phyloP scores from a whole-genome alignment of 2,888 invertebrate genomes.

The Callinectes sapidus region DNA sequence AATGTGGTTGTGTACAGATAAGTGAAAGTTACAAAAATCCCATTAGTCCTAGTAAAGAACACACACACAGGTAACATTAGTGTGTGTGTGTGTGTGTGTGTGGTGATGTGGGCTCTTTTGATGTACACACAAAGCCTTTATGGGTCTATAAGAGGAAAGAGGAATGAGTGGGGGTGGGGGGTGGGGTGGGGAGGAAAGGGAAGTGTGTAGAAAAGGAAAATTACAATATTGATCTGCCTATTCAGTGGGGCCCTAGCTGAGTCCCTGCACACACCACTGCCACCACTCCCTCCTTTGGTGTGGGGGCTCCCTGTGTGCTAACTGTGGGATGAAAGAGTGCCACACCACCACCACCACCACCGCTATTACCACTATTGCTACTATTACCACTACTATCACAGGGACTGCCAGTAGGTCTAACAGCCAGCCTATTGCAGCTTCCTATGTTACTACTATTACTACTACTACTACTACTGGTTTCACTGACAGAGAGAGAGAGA shows the following conservation, averaged over 20 bases:
- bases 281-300: background rate
- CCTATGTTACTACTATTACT: too few species aligned
- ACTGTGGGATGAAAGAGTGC: background rate
- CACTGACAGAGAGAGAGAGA: background rate
- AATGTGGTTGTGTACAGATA: too few species aligned
- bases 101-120: too few species aligned
- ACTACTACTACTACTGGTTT: too few species aligned
- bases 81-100: too few species aligned
- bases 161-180: background rate
- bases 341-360: background rate
- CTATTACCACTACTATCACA: background rate
- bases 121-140: background rate
- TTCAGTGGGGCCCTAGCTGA: background rate
- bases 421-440: too few species aligned
- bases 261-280: background rate
- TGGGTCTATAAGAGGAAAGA: background rate
- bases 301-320: background rate
- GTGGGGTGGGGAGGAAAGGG: background rate
- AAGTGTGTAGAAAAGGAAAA: background rate
- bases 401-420: too few species aligned
- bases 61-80: too few species aligned
- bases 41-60: too few species aligned
- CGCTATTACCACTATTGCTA: background rate
- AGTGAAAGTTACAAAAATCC: too few species aligned
- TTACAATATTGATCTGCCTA: conserved; percentile 18